Evolutionary conservation across 2,113 vertebrate genomes (phyloP).

Genomic region (Cyprinus carpio): DNA sequence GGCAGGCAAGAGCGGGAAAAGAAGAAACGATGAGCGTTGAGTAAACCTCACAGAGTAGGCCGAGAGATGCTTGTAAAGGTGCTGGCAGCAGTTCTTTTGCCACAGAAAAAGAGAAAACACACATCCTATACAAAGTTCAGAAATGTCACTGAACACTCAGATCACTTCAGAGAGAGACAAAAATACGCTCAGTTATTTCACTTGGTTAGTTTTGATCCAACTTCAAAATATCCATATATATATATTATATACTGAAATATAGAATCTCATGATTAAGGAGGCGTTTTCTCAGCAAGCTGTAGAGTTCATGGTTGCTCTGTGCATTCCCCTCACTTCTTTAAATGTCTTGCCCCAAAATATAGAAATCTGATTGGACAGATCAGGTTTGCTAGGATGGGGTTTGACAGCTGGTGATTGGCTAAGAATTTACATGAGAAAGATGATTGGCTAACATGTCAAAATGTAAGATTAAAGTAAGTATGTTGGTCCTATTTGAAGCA

Average conservation of each 20-base stretch:
- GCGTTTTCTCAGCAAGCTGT: constrained; percentile 64
- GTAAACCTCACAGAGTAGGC: constrained; percentile 73
- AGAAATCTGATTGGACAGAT: constrained; percentile 37
- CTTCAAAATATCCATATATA: constrained; percentile 68
- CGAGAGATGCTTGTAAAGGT: constrained; percentile 62
- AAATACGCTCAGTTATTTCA: constrained; percentile 66
- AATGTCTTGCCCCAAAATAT: constrained; percentile 47
- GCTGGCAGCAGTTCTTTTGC: constrained; percentile 65
- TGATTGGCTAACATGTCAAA: constrained; percentile 33
- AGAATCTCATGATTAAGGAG: constrained; percentile 65
- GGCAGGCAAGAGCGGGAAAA: constrained; percentile 63
- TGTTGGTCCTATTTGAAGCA: constrained; percentile 50
- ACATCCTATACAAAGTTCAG: constrained; percentile 71
- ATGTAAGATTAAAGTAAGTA: constrained; percentile 14
- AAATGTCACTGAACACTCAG: constrained; percentile 68
- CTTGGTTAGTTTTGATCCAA: constrained; percentile 65
- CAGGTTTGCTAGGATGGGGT: background rate
- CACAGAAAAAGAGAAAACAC: constrained; percentile 70
- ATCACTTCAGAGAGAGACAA: constrained; percentile 66
- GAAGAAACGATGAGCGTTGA: constrained; percentile 66
- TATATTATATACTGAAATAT: constrained; percentile 66
- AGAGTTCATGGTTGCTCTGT: constrained; percentile 43
- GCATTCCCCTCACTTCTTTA: constrained; percentile 40
- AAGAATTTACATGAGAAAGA: constrained; percentile 40
- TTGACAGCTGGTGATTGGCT: constrained; percentile 38